These are phyloP conservation scores for Solenodon paradoxus DNA, from an alignment of 2,113 vertebrate species.

Conservation along the genomic window DNA sequence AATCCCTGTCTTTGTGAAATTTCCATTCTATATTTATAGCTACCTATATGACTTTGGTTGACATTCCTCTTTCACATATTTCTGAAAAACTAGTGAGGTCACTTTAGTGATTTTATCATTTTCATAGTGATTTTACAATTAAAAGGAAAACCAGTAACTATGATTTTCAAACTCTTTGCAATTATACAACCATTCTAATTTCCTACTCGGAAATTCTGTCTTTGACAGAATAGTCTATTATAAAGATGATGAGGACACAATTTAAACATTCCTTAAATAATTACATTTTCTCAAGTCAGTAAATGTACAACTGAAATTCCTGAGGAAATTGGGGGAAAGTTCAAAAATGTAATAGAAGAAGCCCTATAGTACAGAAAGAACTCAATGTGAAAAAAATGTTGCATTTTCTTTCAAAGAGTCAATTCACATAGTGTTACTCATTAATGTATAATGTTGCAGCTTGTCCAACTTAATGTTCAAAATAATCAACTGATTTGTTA, in stretches of 20 bases:
- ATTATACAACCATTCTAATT: not conserved
- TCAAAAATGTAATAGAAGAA: too few relatives aligned
- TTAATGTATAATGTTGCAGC: not conserved
- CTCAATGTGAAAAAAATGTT: too few relatives aligned
- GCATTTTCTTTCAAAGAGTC: constrained; percentile 27
- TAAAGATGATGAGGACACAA: not conserved
- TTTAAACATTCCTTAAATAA: constrained; percentile 23
- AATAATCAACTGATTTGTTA: constrained; percentile 20
- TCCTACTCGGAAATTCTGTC: not conserved
- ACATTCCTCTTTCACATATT: not conserved
- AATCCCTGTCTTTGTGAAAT: not conserved
- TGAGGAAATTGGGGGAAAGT: too few relatives aligned
- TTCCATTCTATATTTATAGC: not conserved
- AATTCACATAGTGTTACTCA: not conserved
- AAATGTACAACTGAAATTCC: too few relatives aligned
- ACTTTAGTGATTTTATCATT: constrained; percentile 26
- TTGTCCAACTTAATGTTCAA: constrained; percentile 49
- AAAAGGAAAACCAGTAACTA: not conserved
- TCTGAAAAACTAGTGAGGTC: not conserved
- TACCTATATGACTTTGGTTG: not conserved
- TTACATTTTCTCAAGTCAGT: constrained; percentile 60
- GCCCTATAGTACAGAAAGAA: too few relatives aligned
- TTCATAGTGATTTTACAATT: constrained; percentile 28
- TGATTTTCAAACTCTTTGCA: not conserved
- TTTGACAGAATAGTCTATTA: not conserved